phyloP scores from a whole-genome alignment of 2,113 vertebrate genomes.

The Peromyscus maniculatus region DNA sequence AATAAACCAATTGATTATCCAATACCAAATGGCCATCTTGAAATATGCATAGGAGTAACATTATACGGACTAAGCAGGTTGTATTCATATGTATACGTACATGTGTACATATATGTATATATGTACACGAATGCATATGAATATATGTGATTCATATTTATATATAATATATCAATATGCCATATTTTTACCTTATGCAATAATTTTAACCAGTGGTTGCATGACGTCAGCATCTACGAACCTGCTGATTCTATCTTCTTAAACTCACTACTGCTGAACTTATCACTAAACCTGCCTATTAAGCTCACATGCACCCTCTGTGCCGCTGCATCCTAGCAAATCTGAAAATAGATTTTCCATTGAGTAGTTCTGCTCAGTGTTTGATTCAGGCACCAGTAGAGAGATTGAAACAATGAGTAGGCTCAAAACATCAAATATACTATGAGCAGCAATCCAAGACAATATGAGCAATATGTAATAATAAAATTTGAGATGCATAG shows the following conservation, averaged over 20 bases:
- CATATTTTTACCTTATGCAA: background rate
- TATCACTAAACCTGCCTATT: slow-evolving; percentile 61
- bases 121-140: background rate
- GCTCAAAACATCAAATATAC: slow-evolving; percentile 47
- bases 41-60: background rate
- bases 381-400: slow-evolving; percentile 56
- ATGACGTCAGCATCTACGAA: slow-evolving; percentile 72
- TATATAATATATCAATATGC: background rate
- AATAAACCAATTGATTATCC: background rate
- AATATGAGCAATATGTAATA: background rate
- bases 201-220: slow-evolving; percentile 56
- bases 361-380: slow-evolving; percentile 42
- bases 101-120: background rate
- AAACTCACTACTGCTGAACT: slow-evolving; percentile 47
- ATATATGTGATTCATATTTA: background rate
- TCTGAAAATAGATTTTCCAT: slow-evolving; percentile 26
- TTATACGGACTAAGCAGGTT: background rate
- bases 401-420: slow-evolving; percentile 55
- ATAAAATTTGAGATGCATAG: background rate
- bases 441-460: slow-evolving; percentile 23
- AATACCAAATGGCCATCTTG: background rate
- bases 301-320: background rate
- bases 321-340: background rate
- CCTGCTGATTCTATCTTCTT: slow-evolving; percentile 56
- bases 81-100: background rate